phyloP scores from a whole-genome alignment of 2,888 invertebrate genomes.

The Dasysyrphus albostriatus region DNA sequence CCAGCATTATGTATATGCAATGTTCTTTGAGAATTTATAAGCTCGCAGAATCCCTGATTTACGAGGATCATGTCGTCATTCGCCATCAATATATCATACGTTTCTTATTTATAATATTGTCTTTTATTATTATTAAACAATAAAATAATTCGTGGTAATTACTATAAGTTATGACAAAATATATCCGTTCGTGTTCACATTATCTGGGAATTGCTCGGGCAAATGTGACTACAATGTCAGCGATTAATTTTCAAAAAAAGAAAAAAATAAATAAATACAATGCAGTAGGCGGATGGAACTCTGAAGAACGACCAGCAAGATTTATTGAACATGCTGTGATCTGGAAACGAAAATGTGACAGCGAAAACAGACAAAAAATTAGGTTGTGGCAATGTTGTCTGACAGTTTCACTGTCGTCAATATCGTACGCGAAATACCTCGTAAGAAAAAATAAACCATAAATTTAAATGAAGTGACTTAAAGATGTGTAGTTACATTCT shows the following conservation, averaged over 20 bases:
- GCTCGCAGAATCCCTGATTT: conserved; percentile 9
- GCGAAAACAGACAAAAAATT: conserved; percentile 74
- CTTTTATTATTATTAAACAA: conserved; percentile 26
- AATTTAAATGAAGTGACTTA: conserved; percentile 72
- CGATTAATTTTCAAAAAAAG: conserved; percentile 65
- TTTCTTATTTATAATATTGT: conserved; percentile 2
- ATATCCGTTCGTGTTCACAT: conserved; percentile 56
- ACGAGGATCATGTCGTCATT: conserved; percentile 34
- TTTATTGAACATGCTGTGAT: conserved; percentile 73
- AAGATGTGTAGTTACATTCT: conserved; percentile 72
- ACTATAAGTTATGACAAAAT: conserved; percentile 69
- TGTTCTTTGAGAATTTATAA: background rate
- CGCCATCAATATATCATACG: conserved; percentile 43
- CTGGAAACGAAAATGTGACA: conserved; percentile 69
- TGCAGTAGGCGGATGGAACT: conserved; percentile 68
- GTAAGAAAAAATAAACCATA: conserved; percentile 66
- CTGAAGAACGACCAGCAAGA: conserved; percentile 57
- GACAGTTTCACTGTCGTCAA: conserved; percentile 74
- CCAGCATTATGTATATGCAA: conserved; percentile 9
- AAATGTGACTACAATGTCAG: conserved; percentile 59
- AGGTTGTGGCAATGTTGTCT: conserved; percentile 73
- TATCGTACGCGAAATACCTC: conserved; percentile 73
- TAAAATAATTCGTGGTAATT: conserved; percentile 61
- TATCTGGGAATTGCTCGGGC: conserved; percentile 48
- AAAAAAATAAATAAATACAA: conserved; percentile 18